phyloP scores from a whole-genome alignment of 1,140 invertebrate species.

The Cataglyphis hispanica region DNA sequence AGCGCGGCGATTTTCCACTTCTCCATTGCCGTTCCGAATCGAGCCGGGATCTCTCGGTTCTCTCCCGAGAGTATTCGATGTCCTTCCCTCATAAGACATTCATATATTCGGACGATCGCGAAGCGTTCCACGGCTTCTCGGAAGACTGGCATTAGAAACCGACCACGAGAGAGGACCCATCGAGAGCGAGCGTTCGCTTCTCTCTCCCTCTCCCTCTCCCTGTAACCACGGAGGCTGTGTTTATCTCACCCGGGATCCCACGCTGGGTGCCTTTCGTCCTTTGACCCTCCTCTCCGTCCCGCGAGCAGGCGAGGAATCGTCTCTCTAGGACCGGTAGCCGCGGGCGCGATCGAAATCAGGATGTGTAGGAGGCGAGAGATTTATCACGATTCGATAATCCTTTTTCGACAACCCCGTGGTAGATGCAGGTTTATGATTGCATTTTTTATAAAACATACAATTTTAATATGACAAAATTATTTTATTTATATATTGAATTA shows the following conservation, averaged over 20 bases:
- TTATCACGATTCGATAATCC: conserved; percentile 70
- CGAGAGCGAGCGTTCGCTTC: conserved; percentile 63
- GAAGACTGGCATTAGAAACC: conserved; percentile 78
- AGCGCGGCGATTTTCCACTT: conserved; percentile 36
- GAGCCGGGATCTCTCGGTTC: conserved; percentile 30
- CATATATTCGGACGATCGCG: conserved; percentile 76
- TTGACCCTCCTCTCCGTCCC: conserved; percentile 66
- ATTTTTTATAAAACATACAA: conserved; percentile 15
- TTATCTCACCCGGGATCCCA: conserved; percentile 74
- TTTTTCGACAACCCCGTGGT: conserved; percentile 15
- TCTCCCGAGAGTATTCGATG: conserved; percentile 4
- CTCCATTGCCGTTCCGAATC: conserved; percentile 53
- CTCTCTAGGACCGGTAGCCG: conserved; percentile 63
- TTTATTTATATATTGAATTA: not conserved
- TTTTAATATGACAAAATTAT: conserved; percentile 5
- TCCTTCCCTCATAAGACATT: conserved; percentile 74
- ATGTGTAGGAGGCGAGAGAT: conserved; percentile 58
- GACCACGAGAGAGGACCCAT: conserved; percentile 54
- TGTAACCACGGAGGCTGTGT: conserved; percentile 63
- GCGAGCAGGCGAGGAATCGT: conserved; percentile 58
- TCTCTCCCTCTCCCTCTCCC: conserved; percentile 44
- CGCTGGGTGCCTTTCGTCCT: conserved; percentile 76
- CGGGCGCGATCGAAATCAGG: conserved; percentile 64
- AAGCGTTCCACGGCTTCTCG: conserved; percentile 73
- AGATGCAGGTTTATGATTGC: not conserved